These are phyloP conservation scores for Gymnosoma rotundatum DNA, from an alignment of 2,888 invertebrate genomes.

Conservation along the genomic window DNA sequence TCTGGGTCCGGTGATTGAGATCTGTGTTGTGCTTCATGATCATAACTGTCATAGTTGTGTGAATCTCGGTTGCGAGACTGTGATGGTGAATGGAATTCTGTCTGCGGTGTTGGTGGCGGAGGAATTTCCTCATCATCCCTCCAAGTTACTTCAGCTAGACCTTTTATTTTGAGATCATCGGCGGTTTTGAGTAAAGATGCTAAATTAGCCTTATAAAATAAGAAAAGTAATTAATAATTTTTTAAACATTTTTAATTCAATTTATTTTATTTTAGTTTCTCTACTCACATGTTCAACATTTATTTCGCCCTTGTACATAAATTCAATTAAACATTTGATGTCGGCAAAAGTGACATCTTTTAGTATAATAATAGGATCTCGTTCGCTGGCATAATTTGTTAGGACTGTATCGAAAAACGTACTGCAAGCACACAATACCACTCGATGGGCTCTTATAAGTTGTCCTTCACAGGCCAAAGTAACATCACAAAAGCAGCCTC, in stretches of 20 bases:
- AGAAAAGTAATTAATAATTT: not conserved
- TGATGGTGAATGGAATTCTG: constrained; percentile 77
- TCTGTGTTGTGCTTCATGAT: constrained; percentile 58
- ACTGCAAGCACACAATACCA: constrained; percentile 94
- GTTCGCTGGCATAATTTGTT: constrained; percentile 89
- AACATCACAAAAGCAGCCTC: constrained; percentile 95
- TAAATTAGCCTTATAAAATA: constrained; percentile 87
- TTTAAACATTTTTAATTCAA: not conserved
- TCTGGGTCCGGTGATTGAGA: constrained; percentile 66
- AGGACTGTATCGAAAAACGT: constrained; percentile 94
- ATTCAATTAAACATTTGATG: constrained; percentile 94
- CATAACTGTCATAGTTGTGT: constrained; percentile 72
- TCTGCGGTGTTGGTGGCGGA: constrained; percentile 76
- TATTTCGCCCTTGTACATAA: constrained; percentile 98
- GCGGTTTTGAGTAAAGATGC: constrained; percentile 95
- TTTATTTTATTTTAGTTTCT: not conserved
- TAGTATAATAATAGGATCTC: constrained; percentile 91
- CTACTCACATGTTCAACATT: constrained; percentile 94
- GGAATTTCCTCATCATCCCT: constrained; percentile 84
- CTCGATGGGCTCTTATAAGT: constrained; percentile 89
- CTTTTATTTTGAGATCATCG: constrained; percentile 95
- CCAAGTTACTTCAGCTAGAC: constrained; percentile 94
- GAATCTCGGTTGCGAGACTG: constrained; percentile 72
- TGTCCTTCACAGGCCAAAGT: constrained; percentile 94
- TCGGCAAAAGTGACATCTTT: constrained; percentile 96